Evolutionary conservation across 2,888 invertebrate species (phyloP).

Genomic region (Iphiclides podalirius): DNA sequence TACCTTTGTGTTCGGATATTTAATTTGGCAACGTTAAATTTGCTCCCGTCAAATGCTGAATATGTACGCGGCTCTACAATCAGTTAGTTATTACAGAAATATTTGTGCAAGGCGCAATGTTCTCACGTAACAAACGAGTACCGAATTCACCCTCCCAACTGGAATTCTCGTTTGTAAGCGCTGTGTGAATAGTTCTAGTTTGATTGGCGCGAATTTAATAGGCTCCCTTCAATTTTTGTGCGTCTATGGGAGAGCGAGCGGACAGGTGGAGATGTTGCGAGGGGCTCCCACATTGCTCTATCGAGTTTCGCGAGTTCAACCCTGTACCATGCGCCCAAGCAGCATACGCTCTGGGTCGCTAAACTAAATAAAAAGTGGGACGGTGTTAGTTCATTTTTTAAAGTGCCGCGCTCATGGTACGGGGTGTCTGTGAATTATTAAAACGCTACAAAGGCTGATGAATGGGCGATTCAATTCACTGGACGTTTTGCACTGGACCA

Average conservation of each 20-base stretch:
- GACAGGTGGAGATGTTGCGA: conserved; percentile 42
- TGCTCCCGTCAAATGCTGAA: too few species aligned
- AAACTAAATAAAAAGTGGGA: conserved; percentile 1
- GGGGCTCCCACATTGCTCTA: conserved; percentile 41
- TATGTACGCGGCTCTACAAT: neutral
- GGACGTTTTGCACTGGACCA: conserved; percentile 43
- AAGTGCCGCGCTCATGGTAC: too few species aligned
- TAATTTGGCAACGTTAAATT: conserved; percentile 15
- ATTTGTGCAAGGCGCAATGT: conserved; percentile 1
- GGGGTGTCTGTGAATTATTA: conserved; percentile 59
- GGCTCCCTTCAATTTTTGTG: conserved; percentile 33
- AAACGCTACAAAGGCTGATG: conserved; percentile 57
- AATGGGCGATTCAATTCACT: conserved; percentile 45
- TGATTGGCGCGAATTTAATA: conserved; percentile 32
- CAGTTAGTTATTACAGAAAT: neutral
- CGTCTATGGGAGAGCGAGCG: conserved; percentile 42
- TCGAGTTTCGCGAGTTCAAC: conserved; percentile 42
- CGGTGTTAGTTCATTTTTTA: too few species aligned
- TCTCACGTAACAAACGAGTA: conserved; percentile 13
- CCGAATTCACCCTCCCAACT: conserved; percentile 31
- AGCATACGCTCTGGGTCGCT: conserved; percentile 4
- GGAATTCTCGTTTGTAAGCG: conserved; percentile 26
- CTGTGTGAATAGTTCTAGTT: conserved; percentile 37
- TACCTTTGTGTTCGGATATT: conserved; percentile 11
- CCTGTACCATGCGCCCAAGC: conserved; percentile 30